phyloP scores from a whole-genome alignment of 2,797 vertebrate genomes.

The Siniperca scherzeri region DNA sequence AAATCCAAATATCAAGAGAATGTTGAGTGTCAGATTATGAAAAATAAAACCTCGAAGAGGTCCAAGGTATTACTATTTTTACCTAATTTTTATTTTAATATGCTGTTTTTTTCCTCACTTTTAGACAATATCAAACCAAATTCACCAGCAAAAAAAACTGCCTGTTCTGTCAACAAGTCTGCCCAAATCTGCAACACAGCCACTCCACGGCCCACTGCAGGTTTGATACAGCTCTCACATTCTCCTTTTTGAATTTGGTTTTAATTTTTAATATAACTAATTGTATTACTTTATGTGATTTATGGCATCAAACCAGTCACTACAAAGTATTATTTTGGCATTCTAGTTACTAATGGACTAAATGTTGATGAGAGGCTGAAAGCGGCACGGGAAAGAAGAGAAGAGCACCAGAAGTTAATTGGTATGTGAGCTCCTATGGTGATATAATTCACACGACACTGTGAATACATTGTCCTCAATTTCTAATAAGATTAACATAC shows the following conservation, averaged over 20 bases:
- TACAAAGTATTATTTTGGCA: not conserved
- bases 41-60: not conserved
- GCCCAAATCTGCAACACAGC: conserved; percentile 43
- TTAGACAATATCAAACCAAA: conserved; percentile 65
- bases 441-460: not conserved
- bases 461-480: conserved; percentile 15
- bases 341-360: conserved; percentile 76
- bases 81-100: not conserved
- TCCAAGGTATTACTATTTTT: not conserved
- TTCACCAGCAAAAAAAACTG: conserved; percentile 50
- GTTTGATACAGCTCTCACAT: conserved; percentile 51
- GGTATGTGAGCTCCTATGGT: conserved; percentile 80
- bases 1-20: not conserved
- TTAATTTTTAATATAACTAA: not conserved
- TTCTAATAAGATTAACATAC: conserved; percentile 13
- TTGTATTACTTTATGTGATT: not conserved
- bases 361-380: conserved; percentile 93
- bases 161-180: conserved; percentile 43
- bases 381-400: conserved; percentile 91
- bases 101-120: not conserved
- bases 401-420: conserved; percentile 89
- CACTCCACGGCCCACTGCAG: conserved; percentile 54
- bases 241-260: not conserved
- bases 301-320: conserved; percentile 1
- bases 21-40: not conserved